Base-by-base conservation (phyloP, 2,888 invertebrate species). In the Glyphotaelius pellucidus region DNA sequence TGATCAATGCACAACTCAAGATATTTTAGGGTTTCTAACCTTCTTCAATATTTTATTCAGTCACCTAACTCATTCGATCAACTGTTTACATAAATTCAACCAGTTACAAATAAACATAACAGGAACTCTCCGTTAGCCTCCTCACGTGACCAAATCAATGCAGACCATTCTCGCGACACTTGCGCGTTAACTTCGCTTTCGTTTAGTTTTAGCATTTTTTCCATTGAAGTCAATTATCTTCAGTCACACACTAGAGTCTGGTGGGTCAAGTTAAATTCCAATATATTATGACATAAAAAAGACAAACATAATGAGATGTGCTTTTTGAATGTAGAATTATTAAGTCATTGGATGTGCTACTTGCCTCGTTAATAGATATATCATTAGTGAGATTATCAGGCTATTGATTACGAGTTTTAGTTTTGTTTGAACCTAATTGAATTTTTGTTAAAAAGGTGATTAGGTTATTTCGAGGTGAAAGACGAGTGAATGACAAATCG, bases 131-230 rank as follows among this genome's bases (percentile, higher is more conserved):
- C 32, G 12, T 81, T 81, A 81, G 81, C 14, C 15, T 32, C 19
- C 81, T 30, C 81, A 81, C 31, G 81, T 81, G 81, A 81, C 32
- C 32, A 32, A 81, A 81, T 32, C 31, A 81, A 81, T 81, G 81
- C 81, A 81, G 81, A 81, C 14, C 19, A 7, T 81, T 14, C 32
- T 32, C 0, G 32, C 81, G 81, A 81, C 81, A 32, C 19, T 81
- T 31, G 81, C 31, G 30, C 19, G 32, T 31, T 81, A 32, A 81
- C 81, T 31, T 81, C 81, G 32, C 81, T 81, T 81, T 81, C 81
- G 32, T 81, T 81, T 67, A 67, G 81, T 81, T 32, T 32, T 15
- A 81, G 14, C 31, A 31, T 81, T 81, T 31, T 81, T 81, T 31
- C 81, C 32, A 81, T 32, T 32, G 15, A 31, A 14, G 81, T 15